Evolutionary conservation across 2,113 vertebrate genomes (phyloP).

Genomic region (Hippotragus niger): DNA sequence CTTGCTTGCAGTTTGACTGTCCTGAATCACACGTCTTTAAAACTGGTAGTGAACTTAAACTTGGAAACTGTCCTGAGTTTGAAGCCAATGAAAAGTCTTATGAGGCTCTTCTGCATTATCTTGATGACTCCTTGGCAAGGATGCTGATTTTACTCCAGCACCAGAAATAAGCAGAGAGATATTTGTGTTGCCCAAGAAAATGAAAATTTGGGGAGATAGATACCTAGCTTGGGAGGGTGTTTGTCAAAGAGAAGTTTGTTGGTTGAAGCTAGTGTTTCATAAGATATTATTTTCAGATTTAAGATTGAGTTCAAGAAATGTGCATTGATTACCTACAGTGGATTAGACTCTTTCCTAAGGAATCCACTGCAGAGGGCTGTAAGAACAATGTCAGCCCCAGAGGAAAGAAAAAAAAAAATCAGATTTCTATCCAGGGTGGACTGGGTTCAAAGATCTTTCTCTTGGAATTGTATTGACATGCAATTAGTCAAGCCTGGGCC

Average conservation of each 20-base stretch:
- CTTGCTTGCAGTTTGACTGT: background rate
- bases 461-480: background rate
- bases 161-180: background rate
- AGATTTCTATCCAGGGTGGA: background rate
- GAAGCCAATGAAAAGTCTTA: background rate
- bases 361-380: background rate
- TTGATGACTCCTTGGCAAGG: background rate
- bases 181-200: background rate
- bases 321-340: background rate
- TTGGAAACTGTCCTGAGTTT: background rate
- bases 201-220: background rate
- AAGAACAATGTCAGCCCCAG: background rate
- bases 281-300: constrained; percentile 35
- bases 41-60: background rate
- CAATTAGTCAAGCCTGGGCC: background rate
- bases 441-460: background rate
- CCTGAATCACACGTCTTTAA: background rate
- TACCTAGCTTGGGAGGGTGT: background rate
- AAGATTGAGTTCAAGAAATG: background rate
- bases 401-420: background rate
- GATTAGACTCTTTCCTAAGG: background rate
- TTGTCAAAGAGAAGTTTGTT: background rate
- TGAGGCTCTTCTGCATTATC: background rate
- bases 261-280: background rate
- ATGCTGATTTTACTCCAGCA: background rate